Conservation (phyloP, 2,888 invertebrate species). For the Rhabditophanes sp. region DNA sequence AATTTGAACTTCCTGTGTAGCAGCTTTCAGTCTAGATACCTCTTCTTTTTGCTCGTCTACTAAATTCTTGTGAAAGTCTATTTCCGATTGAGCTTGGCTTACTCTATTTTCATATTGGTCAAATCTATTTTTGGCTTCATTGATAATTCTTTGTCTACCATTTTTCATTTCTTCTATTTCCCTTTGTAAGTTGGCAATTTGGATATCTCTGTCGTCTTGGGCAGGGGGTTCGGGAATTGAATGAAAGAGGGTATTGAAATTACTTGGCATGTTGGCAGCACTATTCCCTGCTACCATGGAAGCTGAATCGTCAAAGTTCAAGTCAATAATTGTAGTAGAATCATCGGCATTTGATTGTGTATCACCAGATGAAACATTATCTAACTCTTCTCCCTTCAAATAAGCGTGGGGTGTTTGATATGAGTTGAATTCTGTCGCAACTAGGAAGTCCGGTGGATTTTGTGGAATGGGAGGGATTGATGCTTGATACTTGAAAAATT, state of each 20-base stretch:
- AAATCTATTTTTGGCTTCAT: constrained; percentile 23
- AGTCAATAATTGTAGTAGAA: constrained; percentile 2
- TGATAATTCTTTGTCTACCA: constrained; percentile 57
- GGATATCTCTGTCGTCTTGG: constrained; percentile 52
- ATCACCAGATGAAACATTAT: constrained; percentile 25
- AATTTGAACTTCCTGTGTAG: constrained; percentile 16
- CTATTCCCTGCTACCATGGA: constrained; percentile 11
- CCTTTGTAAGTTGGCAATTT: constrained; percentile 59
- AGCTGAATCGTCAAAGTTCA: background rate
- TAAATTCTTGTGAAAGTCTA: constrained; percentile 35
- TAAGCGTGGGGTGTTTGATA: constrained; percentile 76
- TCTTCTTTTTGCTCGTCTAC: constrained; percentile 30
- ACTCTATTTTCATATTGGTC: constrained; percentile 45
- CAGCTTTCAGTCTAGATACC: constrained; percentile 18
- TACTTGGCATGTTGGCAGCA: too few species aligned
- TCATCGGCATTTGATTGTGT: constrained; percentile 20
- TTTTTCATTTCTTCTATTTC: constrained; percentile 49
- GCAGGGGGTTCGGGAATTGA: constrained; percentile 16
- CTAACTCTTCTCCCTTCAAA: constrained; percentile 20
- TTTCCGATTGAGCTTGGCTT: constrained; percentile 37
- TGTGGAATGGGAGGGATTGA: constrained; percentile 74
- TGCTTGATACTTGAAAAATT: constrained; percentile 89
- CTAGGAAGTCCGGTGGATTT: constrained; percentile 81
- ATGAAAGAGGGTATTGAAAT: constrained; percentile 4
- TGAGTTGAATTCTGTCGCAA: constrained; percentile 74